A percentile compares a stretch with the other conserved stretches of the same genome.
Evolutionary conservation across 2,113 vertebrate species (phyloP).

Genomic region (Seriola dumerili): DNA sequence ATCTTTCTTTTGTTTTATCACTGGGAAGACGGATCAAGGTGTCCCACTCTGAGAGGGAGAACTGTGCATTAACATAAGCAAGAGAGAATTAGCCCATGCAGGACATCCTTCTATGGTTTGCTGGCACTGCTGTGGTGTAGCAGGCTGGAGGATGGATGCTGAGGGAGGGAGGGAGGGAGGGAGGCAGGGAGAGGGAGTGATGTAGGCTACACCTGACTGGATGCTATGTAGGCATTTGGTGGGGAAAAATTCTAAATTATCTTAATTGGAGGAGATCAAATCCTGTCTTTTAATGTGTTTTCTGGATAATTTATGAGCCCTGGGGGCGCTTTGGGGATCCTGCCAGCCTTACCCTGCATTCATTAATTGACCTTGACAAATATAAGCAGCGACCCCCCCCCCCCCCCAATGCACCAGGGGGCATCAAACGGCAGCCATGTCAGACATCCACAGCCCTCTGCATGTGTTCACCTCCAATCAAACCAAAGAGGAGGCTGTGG

Average conservation of each 20-base stretch:
- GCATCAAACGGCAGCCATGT: constrained; percentile 76
- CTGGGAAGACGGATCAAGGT: constrained; percentile 45
- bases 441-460: constrained; percentile 64
- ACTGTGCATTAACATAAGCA: constrained; percentile 34
- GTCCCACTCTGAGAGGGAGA: constrained; percentile 28
- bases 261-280: constrained; percentile 80
- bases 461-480: constrained; percentile 53
- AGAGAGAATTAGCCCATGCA: constrained; percentile 48
- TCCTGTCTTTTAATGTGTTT: constrained; percentile 73
- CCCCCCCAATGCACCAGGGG: constrained; percentile 66
- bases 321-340: constrained; percentile 61
- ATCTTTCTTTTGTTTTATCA: constrained; percentile 43
- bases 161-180: constrained; percentile 48
- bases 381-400: constrained; percentile 76
- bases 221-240: constrained; percentile 58
- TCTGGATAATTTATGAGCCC: constrained; percentile 79
- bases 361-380: constrained; percentile 87
- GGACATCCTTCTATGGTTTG: constrained; percentile 61
- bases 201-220: constrained; percentile 76
- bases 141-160: constrained; percentile 57
- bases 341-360: constrained; percentile 69
- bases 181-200: constrained; percentile 39
- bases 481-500: constrained; percentile 36
- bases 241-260: constrained; percentile 62
- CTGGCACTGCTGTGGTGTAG: constrained; percentile 47